A percentile compares a stretch with the other conserved stretches of the same genome.
phyloP scores from a whole-genome alignment of 2,888 invertebrate genomes.

The Mallateleia sp. region DNA sequence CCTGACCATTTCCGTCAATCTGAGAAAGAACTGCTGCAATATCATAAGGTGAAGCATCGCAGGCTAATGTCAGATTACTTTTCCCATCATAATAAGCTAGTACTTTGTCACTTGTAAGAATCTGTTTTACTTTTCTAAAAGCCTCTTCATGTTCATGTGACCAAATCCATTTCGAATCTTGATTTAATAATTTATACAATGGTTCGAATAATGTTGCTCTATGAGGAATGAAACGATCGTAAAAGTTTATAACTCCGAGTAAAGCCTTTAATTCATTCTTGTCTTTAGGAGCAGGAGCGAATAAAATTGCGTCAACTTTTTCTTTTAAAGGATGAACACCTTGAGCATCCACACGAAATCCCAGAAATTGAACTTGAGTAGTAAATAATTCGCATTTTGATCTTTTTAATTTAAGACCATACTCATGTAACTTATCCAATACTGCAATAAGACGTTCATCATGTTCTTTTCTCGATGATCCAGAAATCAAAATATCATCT shows the following conservation, averaged over 20 bases:
- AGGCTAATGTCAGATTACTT: slow-evolving; percentile 83
- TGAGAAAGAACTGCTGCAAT: slow-evolving; percentile 84
- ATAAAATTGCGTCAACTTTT: slow-evolving; percentile 41
- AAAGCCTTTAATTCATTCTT: slow-evolving; percentile 45
- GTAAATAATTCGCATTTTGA: slow-evolving; percentile 32
- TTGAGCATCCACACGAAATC: slow-evolving; percentile 11
- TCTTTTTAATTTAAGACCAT: slow-evolving; percentile 38
- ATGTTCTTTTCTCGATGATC: slow-evolving; percentile 26
- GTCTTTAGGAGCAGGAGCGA: slow-evolving; percentile 38
- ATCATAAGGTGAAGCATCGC: slow-evolving; percentile 87
- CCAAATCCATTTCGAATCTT: slow-evolving; percentile 81
- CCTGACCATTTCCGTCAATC: slow-evolving; percentile 48
- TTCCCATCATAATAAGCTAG: slow-evolving; percentile 75
- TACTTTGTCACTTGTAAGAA: slow-evolving; percentile 58
- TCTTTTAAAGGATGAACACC: slow-evolving; percentile 29
- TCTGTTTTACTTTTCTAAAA: slow-evolving; percentile 75
- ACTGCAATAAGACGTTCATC: slow-evolving; percentile 16
- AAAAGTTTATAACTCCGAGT: slow-evolving; percentile 47
- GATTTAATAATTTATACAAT: slow-evolving; percentile 79
- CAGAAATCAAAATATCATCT: slow-evolving; percentile 41
- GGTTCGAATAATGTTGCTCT: slow-evolving; percentile 66
- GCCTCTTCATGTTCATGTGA: slow-evolving; percentile 78
- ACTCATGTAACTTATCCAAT: slow-evolving; percentile 11
- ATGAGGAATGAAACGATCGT: slow-evolving; percentile 21
- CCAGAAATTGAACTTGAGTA: slow-evolving; percentile 28